A percentile compares a stretch with the other conserved stretches of the same genome.
Evolutionary conservation across 30 jellyfish, hydroid and myxozoan species (phyloP).

Genomic region (Aurelia coerulea): DNA sequence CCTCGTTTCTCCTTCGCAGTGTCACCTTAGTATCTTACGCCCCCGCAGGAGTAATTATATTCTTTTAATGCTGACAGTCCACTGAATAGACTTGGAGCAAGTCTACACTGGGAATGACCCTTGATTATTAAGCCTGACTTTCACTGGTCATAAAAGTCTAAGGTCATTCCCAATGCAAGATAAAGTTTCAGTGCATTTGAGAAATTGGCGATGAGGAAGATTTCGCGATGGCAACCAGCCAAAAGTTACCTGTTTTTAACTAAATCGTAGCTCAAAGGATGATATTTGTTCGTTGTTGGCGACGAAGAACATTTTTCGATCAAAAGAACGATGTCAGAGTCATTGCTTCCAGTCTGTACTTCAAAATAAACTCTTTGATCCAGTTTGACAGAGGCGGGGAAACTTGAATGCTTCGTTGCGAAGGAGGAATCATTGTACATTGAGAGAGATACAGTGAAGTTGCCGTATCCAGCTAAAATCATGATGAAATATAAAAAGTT

Average conservation of each 20-base stretch:
- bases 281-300: slow-evolving; percentile 41
- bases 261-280: slow-evolving; percentile 27
- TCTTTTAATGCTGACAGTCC: too few species aligned
- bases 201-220: background rate
- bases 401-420: slow-evolving; percentile 1
- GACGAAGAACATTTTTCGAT: slow-evolving; percentile 52
- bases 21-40: too few species aligned
- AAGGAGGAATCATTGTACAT: slow-evolving; percentile 25
- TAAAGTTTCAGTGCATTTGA: background rate
- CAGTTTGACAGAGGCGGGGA: slow-evolving; percentile 37
- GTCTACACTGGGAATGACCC: too few species aligned
- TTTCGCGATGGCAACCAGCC: background rate
- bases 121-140: too few species aligned
- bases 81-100: too few species aligned
- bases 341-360: slow-evolving; percentile 30
- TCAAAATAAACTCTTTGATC: slow-evolving; percentile 35
- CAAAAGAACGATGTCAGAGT: slow-evolving; percentile 28
- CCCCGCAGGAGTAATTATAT: too few species aligned
- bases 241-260: slow-evolving; percentile 28
- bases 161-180: background rate
- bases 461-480: slow-evolving; percentile 58
- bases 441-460: slow-evolving; percentile 28
- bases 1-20: too few species aligned
- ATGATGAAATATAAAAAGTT: background rate
- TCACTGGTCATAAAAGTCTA: too few species aligned